phyloP scores from a whole-genome alignment of 2,797 vertebrate species.

The Leuciscus waleckii region DNA sequence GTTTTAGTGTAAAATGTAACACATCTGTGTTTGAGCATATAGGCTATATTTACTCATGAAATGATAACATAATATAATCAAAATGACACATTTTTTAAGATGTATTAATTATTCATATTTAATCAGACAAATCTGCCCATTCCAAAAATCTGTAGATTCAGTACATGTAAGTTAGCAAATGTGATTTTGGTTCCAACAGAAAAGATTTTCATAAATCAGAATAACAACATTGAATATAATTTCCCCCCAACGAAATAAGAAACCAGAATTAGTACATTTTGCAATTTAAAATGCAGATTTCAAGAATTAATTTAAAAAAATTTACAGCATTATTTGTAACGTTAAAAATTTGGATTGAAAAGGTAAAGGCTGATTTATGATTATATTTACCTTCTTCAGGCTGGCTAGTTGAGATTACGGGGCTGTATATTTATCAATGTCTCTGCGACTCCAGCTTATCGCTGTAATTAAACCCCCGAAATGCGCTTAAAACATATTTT shows the following conservation, averaged over 20 bases:
- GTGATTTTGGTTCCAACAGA: neutral
- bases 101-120: neutral
- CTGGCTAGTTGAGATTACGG: neutral
- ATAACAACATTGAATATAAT: neutral
- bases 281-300: neutral
- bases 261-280: neutral
- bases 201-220: neutral
- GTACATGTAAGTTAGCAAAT: neutral
- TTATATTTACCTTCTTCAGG: slow-evolving; percentile 12
- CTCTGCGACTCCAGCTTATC: neutral
- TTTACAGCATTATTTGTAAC: neutral
- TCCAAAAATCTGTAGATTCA: neutral
- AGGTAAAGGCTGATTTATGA: neutral
- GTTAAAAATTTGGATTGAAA: neutral
- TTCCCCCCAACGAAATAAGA: neutral
- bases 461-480: neutral
- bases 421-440: neutral
- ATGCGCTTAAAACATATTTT: neutral
- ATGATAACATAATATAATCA: neutral
- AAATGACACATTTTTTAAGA: neutral
- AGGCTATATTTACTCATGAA: neutral
- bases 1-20: neutral
- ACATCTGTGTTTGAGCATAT: neutral
- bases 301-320: neutral
- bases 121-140: neutral